A percentile compares a stretch with the other conserved stretches of the same genome.
Evolutionary conservation across 2,113 vertebrate genomes (phyloP).

Genomic region (Odobenus rosmarus): DNA sequence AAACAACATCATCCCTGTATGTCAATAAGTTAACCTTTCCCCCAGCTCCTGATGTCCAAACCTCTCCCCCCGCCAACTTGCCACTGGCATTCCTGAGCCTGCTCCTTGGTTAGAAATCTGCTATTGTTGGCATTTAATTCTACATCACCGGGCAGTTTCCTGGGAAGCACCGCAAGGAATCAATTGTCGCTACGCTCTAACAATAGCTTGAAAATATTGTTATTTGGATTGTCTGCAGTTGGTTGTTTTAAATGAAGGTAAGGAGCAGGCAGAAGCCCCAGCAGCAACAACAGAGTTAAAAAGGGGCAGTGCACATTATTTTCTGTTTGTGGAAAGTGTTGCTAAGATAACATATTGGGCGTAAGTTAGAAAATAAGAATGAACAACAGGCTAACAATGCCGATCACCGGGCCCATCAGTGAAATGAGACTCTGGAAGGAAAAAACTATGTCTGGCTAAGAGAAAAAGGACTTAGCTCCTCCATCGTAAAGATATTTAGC

Average conservation of each 20-base stretch:
- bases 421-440: background rate
- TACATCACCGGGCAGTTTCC: slow-evolving; percentile 24
- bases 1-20: slow-evolving; percentile 2
- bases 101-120: slow-evolving; percentile 35
- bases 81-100: slow-evolving; percentile 58
- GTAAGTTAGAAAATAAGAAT: slow-evolving; percentile 41
- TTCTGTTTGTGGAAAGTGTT: slow-evolving; percentile 57
- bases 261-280: background rate
- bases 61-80: background rate
- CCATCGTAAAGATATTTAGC: slow-evolving; percentile 56
- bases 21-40: slow-evolving; percentile 32
- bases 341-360: slow-evolving; percentile 49
- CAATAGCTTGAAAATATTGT: slow-evolving; percentile 57
- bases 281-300: slow-evolving; percentile 10
- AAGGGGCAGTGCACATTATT: slow-evolving; percentile 16
- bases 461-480: slow-evolving; percentile 51
- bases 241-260: slow-evolving; percentile 48
- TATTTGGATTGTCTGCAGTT: background rate
- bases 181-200: slow-evolving; percentile 49
- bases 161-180: slow-evolving; percentile 37
- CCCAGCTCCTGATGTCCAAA: slow-evolving; percentile 40
- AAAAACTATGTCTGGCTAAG: background rate
- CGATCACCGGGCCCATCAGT: background rate
- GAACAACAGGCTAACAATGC: slow-evolving; percentile 18
- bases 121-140: slow-evolving; percentile 19